Evolutionary conservation across 2,113 vertebrate genomes (phyloP), one percentile per base, ranked within the genome.

Genomic region (Lucifuga dentata): DNA sequence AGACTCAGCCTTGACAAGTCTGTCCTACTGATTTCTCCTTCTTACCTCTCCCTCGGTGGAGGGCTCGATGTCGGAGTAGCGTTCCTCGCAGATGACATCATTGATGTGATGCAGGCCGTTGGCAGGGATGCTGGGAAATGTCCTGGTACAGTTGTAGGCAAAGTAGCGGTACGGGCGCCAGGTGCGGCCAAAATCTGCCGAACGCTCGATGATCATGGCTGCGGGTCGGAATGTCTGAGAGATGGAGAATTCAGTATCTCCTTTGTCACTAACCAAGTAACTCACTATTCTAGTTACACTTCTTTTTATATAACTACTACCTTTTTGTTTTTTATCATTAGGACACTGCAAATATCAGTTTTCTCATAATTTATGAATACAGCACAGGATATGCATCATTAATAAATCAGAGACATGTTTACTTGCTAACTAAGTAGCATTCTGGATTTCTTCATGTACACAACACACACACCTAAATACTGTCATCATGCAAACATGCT

Each of bases 91-190:
- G 55, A 95, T 81, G 32, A 97, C 64, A 19, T 97, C 94, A 1
- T 93, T 91, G 53, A 94, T 90, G 3, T 87, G 90, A 40, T 73
- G 91, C 1, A 91, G 84, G 24, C 92, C 62, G 0, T 85, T 89
- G 17, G 33, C 29, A 0, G 88, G 85, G 17, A 96, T 15, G 1
- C 71, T 35, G 0, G 93, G 93, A 55, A 95, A 97, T 8, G 93
- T 91, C 40, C 84, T 92, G 68, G 91, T 94, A 75, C 95, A 97
- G 89, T 95, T 95, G 60, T 94, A 92, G 24, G 94, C 93, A 1
- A 96, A 97, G 87, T 95, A 95, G 33, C 91, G 90, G 41, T 95
- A 96, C 6, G 93, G 84, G 0, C 92, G 93, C 94, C 94, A 97
- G 5, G 91, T 93, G 12, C 2, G 92, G 0, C 95, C 95, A 0